Evolutionary conservation across 1,140 invertebrate genomes (phyloP).

Genomic region (Neomicropteryx cornuta): DNA sequence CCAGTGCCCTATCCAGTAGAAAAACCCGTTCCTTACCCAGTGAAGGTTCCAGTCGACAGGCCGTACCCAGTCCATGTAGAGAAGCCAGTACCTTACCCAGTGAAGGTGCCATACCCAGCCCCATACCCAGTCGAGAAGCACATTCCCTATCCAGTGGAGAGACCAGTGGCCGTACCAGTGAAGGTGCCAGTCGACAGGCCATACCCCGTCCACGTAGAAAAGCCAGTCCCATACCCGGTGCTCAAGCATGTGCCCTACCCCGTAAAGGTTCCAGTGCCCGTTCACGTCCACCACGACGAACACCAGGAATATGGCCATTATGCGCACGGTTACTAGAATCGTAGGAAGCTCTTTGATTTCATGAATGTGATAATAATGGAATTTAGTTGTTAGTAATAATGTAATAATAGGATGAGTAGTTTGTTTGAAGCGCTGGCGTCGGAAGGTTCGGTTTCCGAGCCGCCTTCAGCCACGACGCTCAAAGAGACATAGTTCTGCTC

Average conservation of each 20-base stretch:
- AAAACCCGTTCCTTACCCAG: slow-evolving; percentile 50
- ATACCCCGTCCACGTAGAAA: slow-evolving; percentile 45
- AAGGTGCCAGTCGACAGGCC: slow-evolving; percentile 47
- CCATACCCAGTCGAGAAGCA: slow-evolving; percentile 43
- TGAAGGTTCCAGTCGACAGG: slow-evolving; percentile 47
- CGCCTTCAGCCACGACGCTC: no score
- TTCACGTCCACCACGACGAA: slow-evolving; percentile 34
- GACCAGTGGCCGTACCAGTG: slow-evolving; percentile 46
- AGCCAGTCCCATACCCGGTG: slow-evolving; percentile 43
- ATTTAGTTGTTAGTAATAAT: no score
- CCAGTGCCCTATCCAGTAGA: slow-evolving; percentile 58
- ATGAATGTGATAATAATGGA: slow-evolving; percentile 37
- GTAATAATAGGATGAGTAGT: no score
- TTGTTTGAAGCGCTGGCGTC: no score
- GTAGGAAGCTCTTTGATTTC: slow-evolving; percentile 33
- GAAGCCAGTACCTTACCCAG: slow-evolving; percentile 42
- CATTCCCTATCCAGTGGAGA: slow-evolving; percentile 46
- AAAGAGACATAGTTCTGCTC: slow-evolving; percentile 16
- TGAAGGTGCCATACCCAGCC: slow-evolving; percentile 39
- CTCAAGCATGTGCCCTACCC: slow-evolving; percentile 47
- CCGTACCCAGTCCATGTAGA: slow-evolving; percentile 46
- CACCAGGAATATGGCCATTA: slow-evolving; percentile 35
- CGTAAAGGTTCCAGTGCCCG: slow-evolving; percentile 46
- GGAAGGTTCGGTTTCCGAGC: no score
- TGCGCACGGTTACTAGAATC: slow-evolving; percentile 32